Conservation (phyloP, 2,888 invertebrate species). For the Cephus pulcher region DNA sequence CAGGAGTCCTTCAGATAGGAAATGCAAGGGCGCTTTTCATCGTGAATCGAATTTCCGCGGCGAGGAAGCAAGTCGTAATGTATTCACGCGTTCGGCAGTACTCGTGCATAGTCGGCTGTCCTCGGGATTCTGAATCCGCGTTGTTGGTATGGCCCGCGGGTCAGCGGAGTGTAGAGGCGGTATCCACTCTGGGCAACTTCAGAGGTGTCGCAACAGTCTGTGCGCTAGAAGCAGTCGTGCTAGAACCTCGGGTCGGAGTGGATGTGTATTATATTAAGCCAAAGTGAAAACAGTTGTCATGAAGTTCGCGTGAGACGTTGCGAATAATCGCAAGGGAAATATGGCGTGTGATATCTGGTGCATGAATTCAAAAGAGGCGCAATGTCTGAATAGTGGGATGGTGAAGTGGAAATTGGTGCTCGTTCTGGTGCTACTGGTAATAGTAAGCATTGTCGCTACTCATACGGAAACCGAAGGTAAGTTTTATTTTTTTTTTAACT, state of each 20-base stretch:
- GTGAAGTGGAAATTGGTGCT: slow-evolving; percentile 49
- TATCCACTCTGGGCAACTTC: slow-evolving; percentile 15
- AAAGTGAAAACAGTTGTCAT: slow-evolving; percentile 37
- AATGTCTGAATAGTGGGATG: slow-evolving; percentile 31
- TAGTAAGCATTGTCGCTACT: slow-evolving; percentile 39
- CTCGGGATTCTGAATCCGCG: slow-evolving; percentile 12
- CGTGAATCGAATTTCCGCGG: neutral
- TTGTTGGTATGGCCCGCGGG: slow-evolving; percentile 14
- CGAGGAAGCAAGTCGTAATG: no score
- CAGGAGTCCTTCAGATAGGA: no score
- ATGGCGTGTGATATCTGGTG: slow-evolving; percentile 57
- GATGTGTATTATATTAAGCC: slow-evolving; percentile 21
- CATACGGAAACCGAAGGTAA: slow-evolving; percentile 53
- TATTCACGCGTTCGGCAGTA: slow-evolving; percentile 1
- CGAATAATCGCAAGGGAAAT: slow-evolving; percentile 30
- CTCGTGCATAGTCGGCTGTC: slow-evolving; percentile 9
- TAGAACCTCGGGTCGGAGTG: slow-evolving; percentile 1
- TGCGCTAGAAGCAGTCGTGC: slow-evolving; percentile 13
- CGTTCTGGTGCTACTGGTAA: slow-evolving; percentile 40
- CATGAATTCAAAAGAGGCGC: slow-evolving; percentile 20
- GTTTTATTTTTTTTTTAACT: slow-evolving; percentile 14
- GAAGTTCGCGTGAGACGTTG: slow-evolving; percentile 42
- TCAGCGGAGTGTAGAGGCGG: neutral
- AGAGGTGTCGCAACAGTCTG: slow-evolving; percentile 38
- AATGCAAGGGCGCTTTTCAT: no score